Percentiles rank a stretch among this genome's conserved stretches.
Conservation (phyloP, 2,797 vertebrate genomes). For the Clarias laeviceps region DNA sequence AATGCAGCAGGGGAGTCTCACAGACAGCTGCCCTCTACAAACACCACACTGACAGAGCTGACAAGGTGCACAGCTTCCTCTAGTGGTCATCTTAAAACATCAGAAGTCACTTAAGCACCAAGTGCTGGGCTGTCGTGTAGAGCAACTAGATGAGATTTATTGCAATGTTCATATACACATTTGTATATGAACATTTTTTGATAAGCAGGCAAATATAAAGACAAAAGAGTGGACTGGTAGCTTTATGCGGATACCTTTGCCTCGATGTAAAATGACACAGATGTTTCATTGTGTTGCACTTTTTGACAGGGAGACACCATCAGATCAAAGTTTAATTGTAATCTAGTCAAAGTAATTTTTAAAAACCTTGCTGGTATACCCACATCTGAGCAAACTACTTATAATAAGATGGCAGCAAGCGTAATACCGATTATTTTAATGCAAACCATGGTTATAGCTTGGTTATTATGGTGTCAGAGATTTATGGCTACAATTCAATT, state of each 20-base stretch:
- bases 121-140: not conserved
- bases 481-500: not conserved
- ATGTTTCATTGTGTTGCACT: not conserved
- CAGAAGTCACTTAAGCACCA: constrained; percentile 14
- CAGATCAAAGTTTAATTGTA: not conserved
- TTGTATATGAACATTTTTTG: too few relatives aligned
- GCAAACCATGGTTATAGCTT: not conserved
- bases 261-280: not conserved
- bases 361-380: not conserved
- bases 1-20: constrained; percentile 60
- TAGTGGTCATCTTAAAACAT: constrained; percentile 45
- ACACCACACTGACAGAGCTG: constrained; percentile 1
- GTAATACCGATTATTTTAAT: not conserved
- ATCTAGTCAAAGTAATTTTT: too few relatives aligned
- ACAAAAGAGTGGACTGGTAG: not conserved
- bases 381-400: not conserved
- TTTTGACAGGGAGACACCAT: not conserved
- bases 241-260: too few relatives aligned
- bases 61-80: constrained; percentile 55
- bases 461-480: not conserved
- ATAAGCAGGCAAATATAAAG: not conserved
- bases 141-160: not conserved
- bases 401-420: not conserved
- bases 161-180: too few relatives aligned
- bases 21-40: constrained; percentile 56